Evolutionary conservation across 2,888 invertebrate genomes (phyloP), one percentile per base, ranked within the genome.

Genomic region (Metallyticus violacea): DNA sequence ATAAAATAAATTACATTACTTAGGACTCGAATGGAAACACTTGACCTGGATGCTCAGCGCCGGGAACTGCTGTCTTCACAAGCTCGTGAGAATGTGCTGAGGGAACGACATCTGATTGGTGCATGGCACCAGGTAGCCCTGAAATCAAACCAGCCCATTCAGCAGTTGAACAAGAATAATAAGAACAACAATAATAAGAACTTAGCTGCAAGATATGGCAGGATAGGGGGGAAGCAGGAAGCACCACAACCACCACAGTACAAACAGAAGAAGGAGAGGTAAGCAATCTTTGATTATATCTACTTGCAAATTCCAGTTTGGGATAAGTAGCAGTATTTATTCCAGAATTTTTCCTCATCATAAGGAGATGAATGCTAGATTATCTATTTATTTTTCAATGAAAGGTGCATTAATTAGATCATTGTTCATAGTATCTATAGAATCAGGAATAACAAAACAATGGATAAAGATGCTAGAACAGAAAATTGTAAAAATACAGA

Each of bases 11-110:
- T 2, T 62, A 30, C 28, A 81, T 78, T 79, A 86, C 84, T 26
- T 80, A 89, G 89, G 86, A 88, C 89, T 30, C 88, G 89, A 80
- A 89, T 89, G 86, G 89, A 90, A 62, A 88, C 88, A 26, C 88
- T 92, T 88, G 92, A 92, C 89, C 89, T 93, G 88, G 91, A 91
- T 87, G 91, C 91, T 86, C 92, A 92, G 89, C 90, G 92, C 86
- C 91, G 91, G 76, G 92, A 92, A 29, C 91, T 92, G 85, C 89
- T 92, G 77, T 90, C 90, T 86, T 91, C 91, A 79, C 92, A 92
- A 79, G 88, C 87, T 9, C 87, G 85, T 81, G 87, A 87, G 78
- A 88, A 88, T 40, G 86, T 87, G 4, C 83, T 87, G 27, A 81
- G 88, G 84, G 91, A 92, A 83, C 91, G 91, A 77, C 91, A 91